A percentile compares a stretch with the other conserved stretches of the same genome.
Conservation (phyloP, 2,113 vertebrate species). For the Penelope pileata region DNA sequence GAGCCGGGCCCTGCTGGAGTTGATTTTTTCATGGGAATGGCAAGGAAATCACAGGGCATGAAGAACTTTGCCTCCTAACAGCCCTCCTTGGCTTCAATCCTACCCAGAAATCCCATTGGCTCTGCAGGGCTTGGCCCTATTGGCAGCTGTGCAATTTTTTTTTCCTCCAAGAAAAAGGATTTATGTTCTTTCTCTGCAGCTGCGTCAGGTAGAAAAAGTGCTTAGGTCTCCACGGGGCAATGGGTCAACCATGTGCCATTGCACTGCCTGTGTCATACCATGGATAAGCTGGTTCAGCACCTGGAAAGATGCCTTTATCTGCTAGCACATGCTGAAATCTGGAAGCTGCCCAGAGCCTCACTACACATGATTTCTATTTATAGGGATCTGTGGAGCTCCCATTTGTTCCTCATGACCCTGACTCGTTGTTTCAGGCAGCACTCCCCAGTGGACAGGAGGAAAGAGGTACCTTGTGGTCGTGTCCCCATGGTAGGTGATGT, state of each 20-base stretch:
- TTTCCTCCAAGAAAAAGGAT: fast-evolving
- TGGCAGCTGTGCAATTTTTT: not conserved
- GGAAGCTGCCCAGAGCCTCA: not conserved
- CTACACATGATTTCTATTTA: not conserved
- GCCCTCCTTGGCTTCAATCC: not conserved
- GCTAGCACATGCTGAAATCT: not conserved
- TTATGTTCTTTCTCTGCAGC: not conserved
- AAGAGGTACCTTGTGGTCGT: not conserved
- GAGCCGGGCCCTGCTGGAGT: constrained; percentile 2
- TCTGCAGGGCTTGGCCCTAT: not conserved
- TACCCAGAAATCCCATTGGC: constrained; percentile 7
- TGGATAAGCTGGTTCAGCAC: not conserved
- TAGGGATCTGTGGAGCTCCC: fast-evolving
- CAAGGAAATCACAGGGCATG: constrained; percentile 22
- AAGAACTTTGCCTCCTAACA: constrained; percentile 42
- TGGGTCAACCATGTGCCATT: not conserved
- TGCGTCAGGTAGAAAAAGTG: not conserved
- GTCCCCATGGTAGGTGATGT: not conserved
- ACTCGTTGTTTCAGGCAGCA: not conserved
- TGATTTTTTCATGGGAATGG: constrained; percentile 43
- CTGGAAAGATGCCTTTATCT: not conserved
- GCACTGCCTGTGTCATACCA: not conserved
- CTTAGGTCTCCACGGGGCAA: not conserved
- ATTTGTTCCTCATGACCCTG: fast-evolving
- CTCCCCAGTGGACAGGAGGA: not conserved